Conservation (phyloP, 2,113 vertebrate species). For the Engraulis encrasicolus region DNA sequence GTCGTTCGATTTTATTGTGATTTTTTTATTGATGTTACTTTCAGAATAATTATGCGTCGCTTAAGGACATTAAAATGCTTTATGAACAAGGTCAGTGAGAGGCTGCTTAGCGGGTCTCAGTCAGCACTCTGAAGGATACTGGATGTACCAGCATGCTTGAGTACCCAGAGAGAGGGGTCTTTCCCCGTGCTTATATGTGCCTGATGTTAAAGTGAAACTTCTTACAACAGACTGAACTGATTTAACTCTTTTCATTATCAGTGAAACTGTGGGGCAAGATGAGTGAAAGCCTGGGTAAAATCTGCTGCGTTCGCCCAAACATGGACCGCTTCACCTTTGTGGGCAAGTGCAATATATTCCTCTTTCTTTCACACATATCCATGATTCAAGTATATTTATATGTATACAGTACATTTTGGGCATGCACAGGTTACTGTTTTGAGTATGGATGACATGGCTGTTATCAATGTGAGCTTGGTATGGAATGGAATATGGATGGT, state of each 20-base stretch:
- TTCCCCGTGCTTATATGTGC: not conserved
- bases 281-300: conserved; percentile 90
- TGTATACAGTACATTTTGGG: no score
- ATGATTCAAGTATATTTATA: no score
- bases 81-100: no score
- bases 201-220: not conserved
- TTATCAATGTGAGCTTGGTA: not conserved
- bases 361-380: not conserved
- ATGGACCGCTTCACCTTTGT: conserved; percentile 95
- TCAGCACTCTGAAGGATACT: not conserved
- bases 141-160: not conserved
- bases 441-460: not conserved
- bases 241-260: conserved; percentile 61
- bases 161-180: not conserved
- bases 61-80: no score
- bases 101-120: no score
- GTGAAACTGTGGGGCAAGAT: conserved; percentile 94
- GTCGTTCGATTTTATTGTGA: no score
- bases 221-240: not conserved
- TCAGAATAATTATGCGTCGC: no score
- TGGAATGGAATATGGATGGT: not conserved
- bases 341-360: conserved; percentile 72
- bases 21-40: no score
- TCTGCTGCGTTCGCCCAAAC: conserved; percentile 94
- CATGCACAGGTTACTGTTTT: no score